phyloP scores from a whole-genome alignment of 2,113 vertebrate genomes.

The Corythornis vintsioides region DNA sequence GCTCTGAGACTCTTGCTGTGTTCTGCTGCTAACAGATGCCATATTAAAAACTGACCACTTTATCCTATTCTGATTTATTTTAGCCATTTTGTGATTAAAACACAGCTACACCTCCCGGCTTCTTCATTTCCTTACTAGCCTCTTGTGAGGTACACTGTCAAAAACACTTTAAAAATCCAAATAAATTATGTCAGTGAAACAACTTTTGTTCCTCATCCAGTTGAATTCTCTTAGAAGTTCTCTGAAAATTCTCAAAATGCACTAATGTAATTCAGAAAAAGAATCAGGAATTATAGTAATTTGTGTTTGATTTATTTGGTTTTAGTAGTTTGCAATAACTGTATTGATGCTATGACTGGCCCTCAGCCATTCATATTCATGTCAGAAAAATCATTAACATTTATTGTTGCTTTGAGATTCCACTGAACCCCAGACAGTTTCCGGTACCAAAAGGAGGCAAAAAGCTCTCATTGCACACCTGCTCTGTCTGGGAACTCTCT shows the following conservation, averaged over 20 bases:
- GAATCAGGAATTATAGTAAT: slow-evolving; percentile 5
- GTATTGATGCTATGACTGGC: slow-evolving; percentile 35
- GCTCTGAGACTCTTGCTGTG: background rate
- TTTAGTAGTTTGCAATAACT: slow-evolving; percentile 39
- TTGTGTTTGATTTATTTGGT: slow-evolving; percentile 18
- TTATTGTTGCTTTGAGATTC: slow-evolving; percentile 39
- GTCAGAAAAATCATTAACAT: slow-evolving; percentile 32
- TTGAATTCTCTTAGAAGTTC: slow-evolving; percentile 4
- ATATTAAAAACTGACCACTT: background rate
- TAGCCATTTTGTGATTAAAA: background rate
- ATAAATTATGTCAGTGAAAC: slow-evolving; percentile 26
- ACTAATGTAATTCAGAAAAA: slow-evolving; percentile 36
- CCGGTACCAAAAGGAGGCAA: background rate
- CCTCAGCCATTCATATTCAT: slow-evolving; percentile 2
- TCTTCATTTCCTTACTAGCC: slow-evolving; percentile 9
- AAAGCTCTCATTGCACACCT: slow-evolving; percentile 4
- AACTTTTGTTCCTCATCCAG: background rate
- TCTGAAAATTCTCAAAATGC: slow-evolving; percentile 15
- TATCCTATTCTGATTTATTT: background rate
- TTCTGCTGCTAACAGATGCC: background rate
- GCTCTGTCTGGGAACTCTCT: slow-evolving; percentile 41
- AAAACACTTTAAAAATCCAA: background rate
- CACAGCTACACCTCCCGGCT: background rate
- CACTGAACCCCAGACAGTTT: background rate
- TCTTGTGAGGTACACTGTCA: slow-evolving; percentile 28